These are phyloP conservation scores for Zenarchopterus dispar DNA, from an alignment of 2,797 vertebrate genomes.

Conservation along the genomic window DNA sequence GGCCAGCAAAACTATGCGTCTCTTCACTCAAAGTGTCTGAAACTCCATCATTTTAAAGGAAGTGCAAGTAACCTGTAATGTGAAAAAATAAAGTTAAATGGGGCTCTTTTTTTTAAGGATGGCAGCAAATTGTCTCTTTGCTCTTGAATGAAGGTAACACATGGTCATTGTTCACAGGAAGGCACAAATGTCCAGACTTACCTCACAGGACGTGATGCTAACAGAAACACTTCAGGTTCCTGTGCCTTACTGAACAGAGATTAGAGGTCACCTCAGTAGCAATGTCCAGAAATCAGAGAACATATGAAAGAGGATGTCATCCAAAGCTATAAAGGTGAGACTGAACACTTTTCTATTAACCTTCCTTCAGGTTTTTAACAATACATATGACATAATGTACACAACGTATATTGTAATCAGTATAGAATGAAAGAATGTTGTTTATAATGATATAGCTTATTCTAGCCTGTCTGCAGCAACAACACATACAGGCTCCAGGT, in stretches of 20 bases:
- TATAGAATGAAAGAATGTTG: not conserved
- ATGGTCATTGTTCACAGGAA: constrained; percentile 34
- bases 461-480: not conserved
- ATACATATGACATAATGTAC: too few species aligned
- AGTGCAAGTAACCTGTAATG: constrained; percentile 7
- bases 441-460: not conserved
- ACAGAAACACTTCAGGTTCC: constrained; percentile 16
- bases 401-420: not conserved
- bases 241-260: constrained; percentile 5
- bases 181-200: constrained; percentile 11
- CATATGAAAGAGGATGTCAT: constrained; percentile 7
- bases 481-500: not conserved
- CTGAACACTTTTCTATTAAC: constrained; percentile 5
- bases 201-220: constrained; percentile 14
- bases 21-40: constrained; percentile 30
- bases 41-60: constrained; percentile 37
- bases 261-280: constrained; percentile 12
- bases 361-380: constrained; percentile 11
- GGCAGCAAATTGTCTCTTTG: constrained; percentile 10
- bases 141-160: constrained; percentile 17
- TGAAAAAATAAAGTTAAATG: constrained; percentile 3
- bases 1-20: constrained; percentile 27
- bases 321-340: not conserved
- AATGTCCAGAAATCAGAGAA: constrained; percentile 9
- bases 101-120: constrained; percentile 9